These are phyloP conservation scores for Cinara cedri DNA, from an alignment of 2,888 invertebrate genomes.

Conservation along the genomic window DNA sequence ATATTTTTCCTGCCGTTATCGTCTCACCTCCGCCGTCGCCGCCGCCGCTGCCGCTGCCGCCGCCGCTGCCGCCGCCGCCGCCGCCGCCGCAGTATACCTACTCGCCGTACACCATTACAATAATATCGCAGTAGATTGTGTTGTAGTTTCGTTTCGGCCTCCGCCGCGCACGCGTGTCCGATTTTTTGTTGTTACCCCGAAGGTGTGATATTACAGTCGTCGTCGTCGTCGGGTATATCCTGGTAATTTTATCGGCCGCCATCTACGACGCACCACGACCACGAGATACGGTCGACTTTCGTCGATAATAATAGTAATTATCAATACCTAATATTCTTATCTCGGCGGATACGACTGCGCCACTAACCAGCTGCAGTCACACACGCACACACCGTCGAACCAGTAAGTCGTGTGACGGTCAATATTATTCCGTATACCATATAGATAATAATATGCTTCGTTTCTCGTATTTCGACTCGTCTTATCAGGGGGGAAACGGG, in stretches of 20 bases:
- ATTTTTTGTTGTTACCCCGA: background rate
- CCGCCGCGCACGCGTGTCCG: constrained; percentile 26
- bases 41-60: background rate
- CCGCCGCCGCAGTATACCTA: background rate
- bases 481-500: too few relatives aligned
- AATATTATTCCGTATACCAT: too few relatives aligned
- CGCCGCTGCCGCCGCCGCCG: background rate
- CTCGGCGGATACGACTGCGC: background rate
- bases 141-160: constrained; percentile 30
- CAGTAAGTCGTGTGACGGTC: too few relatives aligned
- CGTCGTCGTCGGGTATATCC: too few relatives aligned
- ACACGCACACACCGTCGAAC: too few relatives aligned
- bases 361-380: background rate
- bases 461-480: too few relatives aligned
- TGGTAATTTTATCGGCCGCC: too few relatives aligned
- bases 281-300: too few relatives aligned
- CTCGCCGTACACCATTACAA: background rate
- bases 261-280: too few relatives aligned
- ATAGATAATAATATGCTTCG: too few relatives aligned
- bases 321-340: constrained; percentile 5
- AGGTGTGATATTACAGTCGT: background rate
- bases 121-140: background rate
- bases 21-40: background rate
- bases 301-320: too few relatives aligned
- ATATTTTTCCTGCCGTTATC: background rate